Base-by-base conservation (phyloP, 2,113 vertebrate species). In the Cichladusa arquata region DNA sequence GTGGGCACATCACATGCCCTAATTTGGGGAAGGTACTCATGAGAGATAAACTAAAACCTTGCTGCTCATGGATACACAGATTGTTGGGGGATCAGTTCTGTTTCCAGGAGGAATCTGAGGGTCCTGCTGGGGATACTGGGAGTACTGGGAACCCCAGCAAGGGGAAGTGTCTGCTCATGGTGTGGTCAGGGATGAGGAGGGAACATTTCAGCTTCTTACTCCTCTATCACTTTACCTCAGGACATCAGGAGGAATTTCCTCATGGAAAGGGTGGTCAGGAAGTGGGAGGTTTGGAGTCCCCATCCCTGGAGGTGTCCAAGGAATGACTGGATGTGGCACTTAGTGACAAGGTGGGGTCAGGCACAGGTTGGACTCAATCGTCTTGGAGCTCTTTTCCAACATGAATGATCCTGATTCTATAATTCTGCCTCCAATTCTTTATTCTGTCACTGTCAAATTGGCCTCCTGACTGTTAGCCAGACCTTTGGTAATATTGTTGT, bases 261-360 rank as follows among this genome's bases (percentile, higher is more conserved):
- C 69, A 8, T 38, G 40, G 67, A 54, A 45, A 45, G 22, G 33
- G 12, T 4, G 2, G 4, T 22, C 25, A 58, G 36, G 4, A 36
- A 9, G 1, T 26, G 45, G 38, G 9, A 53, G 33, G 33, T 61
- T 8, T 69, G n/a, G 26, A 45, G 12, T 38, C 2, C 18, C 45
- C 23, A 28, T 18, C 26, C 54, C 53, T 45, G 62, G 62, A 77
- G 17, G 14, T 44, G 25, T 31, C 53, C 26, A 11, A 67, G 18
- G 45, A 77, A 14, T 1, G 36, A 0, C 38, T 26, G 47, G 47
- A 83, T 11, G 38, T 62, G 81, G 81, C 67, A 64, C 47, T 45
- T 38, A 22, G 67, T 22, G 57, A 54, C 69, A 45, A 23, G 22
- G 4, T 33, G 28, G 48, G 17, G 34, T 38, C 0, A 0, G 7